phyloP scores from a whole-genome alignment of 2,113 vertebrate genomes.

The Polypterus bichir region DNA sequence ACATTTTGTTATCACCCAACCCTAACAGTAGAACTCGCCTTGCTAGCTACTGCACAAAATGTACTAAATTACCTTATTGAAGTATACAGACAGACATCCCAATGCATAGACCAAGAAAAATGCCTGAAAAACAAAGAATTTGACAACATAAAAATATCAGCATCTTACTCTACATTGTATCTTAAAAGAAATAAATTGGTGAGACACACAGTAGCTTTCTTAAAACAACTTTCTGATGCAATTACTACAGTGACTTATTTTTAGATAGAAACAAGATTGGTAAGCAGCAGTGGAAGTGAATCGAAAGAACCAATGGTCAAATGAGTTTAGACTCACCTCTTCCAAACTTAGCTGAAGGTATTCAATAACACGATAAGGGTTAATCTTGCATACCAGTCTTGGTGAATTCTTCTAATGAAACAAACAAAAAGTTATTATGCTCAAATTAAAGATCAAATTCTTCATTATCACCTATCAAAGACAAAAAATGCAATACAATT shows the following conservation, averaged over 20 bases:
- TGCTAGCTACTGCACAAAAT: too few relatives aligned
- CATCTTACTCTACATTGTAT: too few relatives aligned
- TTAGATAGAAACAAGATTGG: too few relatives aligned
- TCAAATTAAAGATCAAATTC: too few relatives aligned
- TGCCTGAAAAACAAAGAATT: conserved; percentile 50
- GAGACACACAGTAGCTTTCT: too few relatives aligned
- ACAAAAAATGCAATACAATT: too few relatives aligned
- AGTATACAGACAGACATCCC: conserved; percentile 72
- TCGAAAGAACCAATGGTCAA: too few relatives aligned
- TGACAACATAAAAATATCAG: background rate
- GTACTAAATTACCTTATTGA: conserved; percentile 55
- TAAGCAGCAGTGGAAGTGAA: too few relatives aligned
- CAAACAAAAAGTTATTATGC: conserved; percentile 3
- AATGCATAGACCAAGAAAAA: conserved; percentile 88
- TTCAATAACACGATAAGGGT: conserved; percentile 67
- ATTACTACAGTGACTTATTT: too few relatives aligned
- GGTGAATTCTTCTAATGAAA: conserved; percentile 32
- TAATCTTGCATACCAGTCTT: conserved; percentile 55
- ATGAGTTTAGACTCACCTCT: conserved; percentile 54
- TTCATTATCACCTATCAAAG: too few relatives aligned
- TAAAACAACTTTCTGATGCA: too few relatives aligned
- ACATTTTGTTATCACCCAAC: background rate
- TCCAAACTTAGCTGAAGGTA: conserved; percentile 81
- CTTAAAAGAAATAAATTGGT: too few relatives aligned
- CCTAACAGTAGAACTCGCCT: background rate